Evolutionary conservation across 2,888 invertebrate genomes (phyloP).

Genomic region (Napeogenes sylphis): DNA sequence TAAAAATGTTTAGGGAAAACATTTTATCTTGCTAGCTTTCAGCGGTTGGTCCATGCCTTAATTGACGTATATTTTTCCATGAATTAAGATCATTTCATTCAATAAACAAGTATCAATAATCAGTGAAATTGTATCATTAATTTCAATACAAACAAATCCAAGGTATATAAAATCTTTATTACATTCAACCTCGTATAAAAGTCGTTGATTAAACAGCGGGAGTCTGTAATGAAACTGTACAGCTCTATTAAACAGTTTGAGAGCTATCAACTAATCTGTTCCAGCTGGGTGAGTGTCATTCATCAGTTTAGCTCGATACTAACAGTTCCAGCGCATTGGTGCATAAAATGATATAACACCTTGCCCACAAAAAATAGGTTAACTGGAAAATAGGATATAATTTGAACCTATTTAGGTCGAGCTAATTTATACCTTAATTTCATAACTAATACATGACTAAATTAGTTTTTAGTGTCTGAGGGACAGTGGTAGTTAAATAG

Average conservation of each 20-base stretch:
- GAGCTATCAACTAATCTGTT: slow-evolving; percentile 18
- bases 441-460: no score
- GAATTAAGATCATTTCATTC: not conserved
- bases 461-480: no score
- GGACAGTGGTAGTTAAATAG: no score
- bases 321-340: slow-evolving; percentile 12
- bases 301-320: slow-evolving; percentile 13
- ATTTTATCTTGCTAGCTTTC: slow-evolving; percentile 3
- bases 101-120: not conserved
- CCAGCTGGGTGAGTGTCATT: slow-evolving; percentile 21
- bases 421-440: no score
- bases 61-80: slow-evolving; percentile 7
- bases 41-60: slow-evolving; percentile 2
- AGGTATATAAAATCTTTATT: not conserved
- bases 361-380: not conserved
- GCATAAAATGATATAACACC: slow-evolving; percentile 13
- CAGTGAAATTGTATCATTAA: not conserved
- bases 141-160: not conserved
- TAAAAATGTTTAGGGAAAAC: slow-evolving; percentile 6
- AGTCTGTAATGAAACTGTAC: slow-evolving; percentile 11
- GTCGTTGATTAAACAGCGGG: not conserved
- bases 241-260: slow-evolving; percentile 19
- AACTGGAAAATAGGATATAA: slow-evolving; percentile 3
- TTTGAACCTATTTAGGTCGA: not conserved
- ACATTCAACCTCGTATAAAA: not conserved